Conservation (phyloP, 2,888 invertebrate genomes). For the Allophyes oxyacanthae region DNA sequence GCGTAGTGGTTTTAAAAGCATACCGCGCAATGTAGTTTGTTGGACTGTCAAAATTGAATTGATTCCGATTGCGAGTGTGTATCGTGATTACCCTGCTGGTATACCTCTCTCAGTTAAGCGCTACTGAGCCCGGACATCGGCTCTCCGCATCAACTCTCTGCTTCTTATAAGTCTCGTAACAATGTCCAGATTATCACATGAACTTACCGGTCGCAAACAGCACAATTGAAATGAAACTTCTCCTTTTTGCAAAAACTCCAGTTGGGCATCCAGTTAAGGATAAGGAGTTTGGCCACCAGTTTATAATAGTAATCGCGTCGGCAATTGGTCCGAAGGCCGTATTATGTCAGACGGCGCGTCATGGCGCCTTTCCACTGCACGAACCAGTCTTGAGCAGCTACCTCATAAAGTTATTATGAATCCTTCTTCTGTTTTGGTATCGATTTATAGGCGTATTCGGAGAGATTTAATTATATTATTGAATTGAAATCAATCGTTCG, state of each 20-base stretch:
- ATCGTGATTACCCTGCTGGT: too few relatives aligned
- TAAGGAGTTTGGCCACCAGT: constrained; percentile 38
- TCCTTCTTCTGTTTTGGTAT: constrained; percentile 33
- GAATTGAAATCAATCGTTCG: background rate
- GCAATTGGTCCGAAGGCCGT: constrained; percentile 62
- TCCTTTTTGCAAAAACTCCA: constrained; percentile 10
- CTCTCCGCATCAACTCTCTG: too few relatives aligned
- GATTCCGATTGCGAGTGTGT: too few relatives aligned
- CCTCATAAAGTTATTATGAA: constrained; percentile 35
- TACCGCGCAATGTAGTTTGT: too few relatives aligned
- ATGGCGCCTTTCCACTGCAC: constrained; percentile 63
- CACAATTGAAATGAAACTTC: constrained; percentile 5
- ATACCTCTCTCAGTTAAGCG: too few relatives aligned
- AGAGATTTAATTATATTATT: background rate
- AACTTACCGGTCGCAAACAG: background rate
- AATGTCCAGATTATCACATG: too few relatives aligned
- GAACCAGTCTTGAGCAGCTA: constrained; percentile 65
- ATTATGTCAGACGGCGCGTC: constrained; percentile 69
- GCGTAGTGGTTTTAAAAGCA: too few relatives aligned
- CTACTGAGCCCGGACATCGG: too few relatives aligned
- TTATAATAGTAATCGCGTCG: constrained; percentile 24
- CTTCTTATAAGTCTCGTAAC: too few relatives aligned
- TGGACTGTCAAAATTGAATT: too few relatives aligned
- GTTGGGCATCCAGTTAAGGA: constrained; percentile 21
- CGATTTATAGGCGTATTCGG: constrained; percentile 13